Conservation (phyloP, 1,140 invertebrate species). For the Trichogramma pretiosum region DNA sequence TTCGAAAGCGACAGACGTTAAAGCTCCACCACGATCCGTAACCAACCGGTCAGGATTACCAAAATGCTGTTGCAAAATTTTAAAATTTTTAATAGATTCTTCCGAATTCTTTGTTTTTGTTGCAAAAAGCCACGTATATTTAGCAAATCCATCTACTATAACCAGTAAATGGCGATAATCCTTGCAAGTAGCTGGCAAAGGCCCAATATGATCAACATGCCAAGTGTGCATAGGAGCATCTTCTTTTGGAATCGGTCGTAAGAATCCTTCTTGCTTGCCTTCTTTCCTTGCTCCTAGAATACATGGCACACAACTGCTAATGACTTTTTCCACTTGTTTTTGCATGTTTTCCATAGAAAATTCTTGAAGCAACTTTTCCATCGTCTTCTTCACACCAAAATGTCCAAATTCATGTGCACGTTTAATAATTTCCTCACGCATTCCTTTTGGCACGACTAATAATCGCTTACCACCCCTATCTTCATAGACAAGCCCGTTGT, state of each 20-base stretch:
- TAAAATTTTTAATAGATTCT: slow-evolving; percentile 23
- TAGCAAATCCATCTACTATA: slow-evolving; percentile 35
- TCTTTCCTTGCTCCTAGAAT: slow-evolving; percentile 17
- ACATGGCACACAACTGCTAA: slow-evolving; percentile 23
- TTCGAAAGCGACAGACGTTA: slow-evolving; percentile 28
- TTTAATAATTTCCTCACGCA: slow-evolving; percentile 22
- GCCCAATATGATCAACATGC: slow-evolving; percentile 25
- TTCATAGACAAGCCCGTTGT: slow-evolving; percentile 1
- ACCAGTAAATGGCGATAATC: slow-evolving; percentile 36
- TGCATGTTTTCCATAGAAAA: slow-evolving; percentile 34
- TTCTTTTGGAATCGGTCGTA: slow-evolving; percentile 23
- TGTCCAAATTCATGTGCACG: slow-evolving; percentile 18
- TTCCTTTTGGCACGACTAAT: slow-evolving; percentile 20
- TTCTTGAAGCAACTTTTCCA: slow-evolving; percentile 25
- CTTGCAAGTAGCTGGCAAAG: slow-evolving; percentile 32
- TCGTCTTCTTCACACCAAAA: slow-evolving; percentile 13
- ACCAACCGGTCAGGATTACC: slow-evolving; percentile 30
- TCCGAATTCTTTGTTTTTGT: slow-evolving; percentile 25
- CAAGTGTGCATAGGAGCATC: slow-evolving; percentile 20
- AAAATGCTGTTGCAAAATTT: slow-evolving; percentile 26
- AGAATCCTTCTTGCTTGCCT: slow-evolving; percentile 19
- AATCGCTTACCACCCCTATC: slow-evolving; percentile 5
- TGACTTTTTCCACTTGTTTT: slow-evolving; percentile 26
- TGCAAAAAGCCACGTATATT: slow-evolving; percentile 35
- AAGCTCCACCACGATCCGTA: slow-evolving; percentile 30